Conservation (phyloP, 2,797 vertebrate genomes). For the Stomatorhinus walkeri region DNA sequence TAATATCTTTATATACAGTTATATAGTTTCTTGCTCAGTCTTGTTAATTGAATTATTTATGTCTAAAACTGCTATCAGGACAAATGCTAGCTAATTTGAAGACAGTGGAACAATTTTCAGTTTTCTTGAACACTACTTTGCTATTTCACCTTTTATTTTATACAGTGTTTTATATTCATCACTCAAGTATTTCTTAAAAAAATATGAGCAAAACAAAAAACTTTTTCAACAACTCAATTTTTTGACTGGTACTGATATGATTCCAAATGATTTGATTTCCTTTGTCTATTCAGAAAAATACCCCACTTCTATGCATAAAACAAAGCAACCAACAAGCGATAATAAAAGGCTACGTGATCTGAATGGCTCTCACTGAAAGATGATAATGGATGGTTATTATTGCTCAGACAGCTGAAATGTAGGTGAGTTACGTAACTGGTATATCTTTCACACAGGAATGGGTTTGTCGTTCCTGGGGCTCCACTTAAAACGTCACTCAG, state of each 20-base stretch:
- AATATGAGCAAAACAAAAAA: not conserved
- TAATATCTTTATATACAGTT: not conserved
- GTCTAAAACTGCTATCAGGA: not conserved
- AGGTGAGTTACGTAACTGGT: constrained; percentile 49
- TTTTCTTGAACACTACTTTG: not conserved
- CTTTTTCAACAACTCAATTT: not conserved
- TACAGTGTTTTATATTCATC: not conserved
- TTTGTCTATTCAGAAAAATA: constrained; percentile 42
- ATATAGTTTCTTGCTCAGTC: not conserved
- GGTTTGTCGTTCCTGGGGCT: not conserved
- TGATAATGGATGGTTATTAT: constrained; percentile 55
- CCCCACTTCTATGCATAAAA: constrained; percentile 44
- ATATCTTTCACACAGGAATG: constrained; percentile 31
- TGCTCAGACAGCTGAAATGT: constrained; percentile 49
- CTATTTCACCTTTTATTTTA: not conserved
- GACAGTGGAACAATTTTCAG: not conserved
- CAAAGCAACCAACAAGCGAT: constrained; percentile 43
- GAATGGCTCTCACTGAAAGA: constrained; percentile 44
- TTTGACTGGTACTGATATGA: not conserved
- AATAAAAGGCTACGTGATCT: constrained; percentile 36
- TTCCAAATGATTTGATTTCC: not conserved
- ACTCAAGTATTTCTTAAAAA: not conserved
- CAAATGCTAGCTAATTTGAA: not conserved
- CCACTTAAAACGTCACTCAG: not conserved
- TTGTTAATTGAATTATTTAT: not conserved